A percentile compares a stretch with the other conserved stretches of the same genome.
phyloP scores from a whole-genome alignment of 2,888 invertebrate genomes.

The Diadegma fenestrale region DNA sequence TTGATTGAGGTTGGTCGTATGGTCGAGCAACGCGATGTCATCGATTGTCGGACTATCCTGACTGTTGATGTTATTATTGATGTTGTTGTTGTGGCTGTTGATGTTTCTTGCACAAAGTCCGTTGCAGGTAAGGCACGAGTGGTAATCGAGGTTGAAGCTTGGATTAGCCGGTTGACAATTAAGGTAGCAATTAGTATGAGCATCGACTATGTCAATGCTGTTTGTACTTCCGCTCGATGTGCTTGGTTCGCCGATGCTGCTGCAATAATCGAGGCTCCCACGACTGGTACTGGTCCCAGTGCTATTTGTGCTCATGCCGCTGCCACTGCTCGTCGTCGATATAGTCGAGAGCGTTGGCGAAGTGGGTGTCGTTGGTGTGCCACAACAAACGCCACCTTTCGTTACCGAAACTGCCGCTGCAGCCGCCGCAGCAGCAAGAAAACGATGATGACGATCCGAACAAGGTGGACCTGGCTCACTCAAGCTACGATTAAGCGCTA shows the following conservation, averaged over 20 bases:
- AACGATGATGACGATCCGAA: slow-evolving; percentile 66
- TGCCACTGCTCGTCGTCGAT: slow-evolving; percentile 74
- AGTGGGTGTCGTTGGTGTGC: slow-evolving; percentile 74
- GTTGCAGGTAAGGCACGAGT: slow-evolving; percentile 19
- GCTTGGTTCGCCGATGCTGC: slow-evolving; percentile 51
- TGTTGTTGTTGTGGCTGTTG: slow-evolving; percentile 46
- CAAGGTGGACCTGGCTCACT: slow-evolving; percentile 86
- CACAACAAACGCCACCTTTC: slow-evolving; percentile 59
- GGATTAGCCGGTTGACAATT: slow-evolving; percentile 21
- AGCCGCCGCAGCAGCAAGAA: slow-evolving; percentile 58
- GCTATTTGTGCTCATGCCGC: slow-evolving; percentile 70
- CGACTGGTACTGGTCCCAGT: slow-evolving; percentile 64
- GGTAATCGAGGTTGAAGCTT: slow-evolving; percentile 23
- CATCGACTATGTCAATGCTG: slow-evolving; percentile 67
- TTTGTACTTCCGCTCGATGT: slow-evolving; percentile 67
- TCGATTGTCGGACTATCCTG: slow-evolving; percentile 26
- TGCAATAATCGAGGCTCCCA: slow-evolving; percentile 52
- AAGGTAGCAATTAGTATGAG: slow-evolving; percentile 8
- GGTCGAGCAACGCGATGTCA: slow-evolving; percentile 20
- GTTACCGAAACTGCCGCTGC: slow-evolving; percentile 61
- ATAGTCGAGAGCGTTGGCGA: slow-evolving; percentile 77
- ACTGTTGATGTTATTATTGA: slow-evolving; percentile 23
- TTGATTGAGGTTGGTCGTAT: slow-evolving; percentile 16
- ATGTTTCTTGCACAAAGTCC: slow-evolving; percentile 21
- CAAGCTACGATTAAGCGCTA: slow-evolving; percentile 86